Base-by-base conservation (phyloP, 2,797 vertebrate species). In the Stomatorhinus walkeri region DNA sequence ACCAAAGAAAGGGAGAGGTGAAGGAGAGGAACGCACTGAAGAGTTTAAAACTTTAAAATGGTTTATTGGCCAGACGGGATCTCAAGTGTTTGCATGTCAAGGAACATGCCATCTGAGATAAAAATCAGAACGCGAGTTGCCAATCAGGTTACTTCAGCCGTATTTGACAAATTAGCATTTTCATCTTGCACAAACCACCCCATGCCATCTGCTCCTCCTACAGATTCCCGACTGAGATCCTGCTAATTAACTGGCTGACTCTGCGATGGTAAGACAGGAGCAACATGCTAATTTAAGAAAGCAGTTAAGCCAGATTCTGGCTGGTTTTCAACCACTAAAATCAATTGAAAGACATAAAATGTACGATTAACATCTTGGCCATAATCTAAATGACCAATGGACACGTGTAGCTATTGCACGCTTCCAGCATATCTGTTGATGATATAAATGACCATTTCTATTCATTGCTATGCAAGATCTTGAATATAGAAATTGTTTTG, bases 81-180 rank as follows among this genome's bases (percentile, higher is more conserved):
- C 90, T 68, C 90, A 88, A 89, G 90, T 91, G 89, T 88, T 59
- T 92, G 88, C 84, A 88, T 86, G 91, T 88, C 52, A 72, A 89
- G 88, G 91, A 91, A 90, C 90, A 89, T 64, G 90, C 89, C 89
- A 90, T 91, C 56, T 92, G 89, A 91, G 89, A 92, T 88, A 90
- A 68, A 81, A 89, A 90, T 91, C 91, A 92, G 90, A 90, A 91
- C n/a, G 14, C 64, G 84, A 91, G 91, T 89, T 91, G 90, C 90
- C 92, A 92, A 93, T 93, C 92, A 92, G 90, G 90, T 92, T 91
- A 90, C 92, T 93, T 93, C 92, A 93, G 90, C 91, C 89, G 89
- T 89, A 92, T 93, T 93, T 93, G 91, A 93, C 91, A 92, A 92
- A 93, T 93, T 93, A 91, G 91, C 92, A 93, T 93, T 93, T 93